Conservation (phyloP, 30 jellyfish, hydroid and myxozoan genomes). For the Morbakka virulenta region DNA sequence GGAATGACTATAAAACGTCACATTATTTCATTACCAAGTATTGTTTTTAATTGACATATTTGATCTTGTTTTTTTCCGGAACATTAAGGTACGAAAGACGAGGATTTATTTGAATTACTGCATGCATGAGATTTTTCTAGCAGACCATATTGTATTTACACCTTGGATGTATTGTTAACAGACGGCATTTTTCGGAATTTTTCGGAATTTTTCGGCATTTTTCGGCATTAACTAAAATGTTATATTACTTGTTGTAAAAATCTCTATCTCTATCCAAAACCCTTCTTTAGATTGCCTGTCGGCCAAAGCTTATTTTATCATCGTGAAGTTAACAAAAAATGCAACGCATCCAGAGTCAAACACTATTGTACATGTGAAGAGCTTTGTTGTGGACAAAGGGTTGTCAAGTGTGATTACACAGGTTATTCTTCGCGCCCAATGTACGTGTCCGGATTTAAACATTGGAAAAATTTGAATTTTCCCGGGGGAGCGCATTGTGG, state of each 20-base stretch:
- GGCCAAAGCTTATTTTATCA: constrained; percentile 68
- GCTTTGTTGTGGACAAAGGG: constrained; percentile 67
- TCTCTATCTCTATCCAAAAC: background rate
- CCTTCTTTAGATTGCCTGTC: constrained; percentile 17
- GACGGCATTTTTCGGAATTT: too few species aligned
- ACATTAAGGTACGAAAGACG: too few species aligned
- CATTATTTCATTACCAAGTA: too few species aligned
- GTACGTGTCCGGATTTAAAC: constrained; percentile 35
- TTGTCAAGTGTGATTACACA: constrained; percentile 62
- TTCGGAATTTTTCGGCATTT: too few species aligned
- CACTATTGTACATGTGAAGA: constrained; percentile 79
- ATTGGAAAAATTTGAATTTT: constrained; percentile 57
- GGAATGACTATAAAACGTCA: too few species aligned
- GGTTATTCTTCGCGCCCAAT: constrained; percentile 64
- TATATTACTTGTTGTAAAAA: background rate
- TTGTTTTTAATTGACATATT: too few species aligned
- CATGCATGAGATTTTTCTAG: too few species aligned
- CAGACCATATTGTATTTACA: too few species aligned
- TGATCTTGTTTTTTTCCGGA: too few species aligned
- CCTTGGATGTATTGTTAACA: too few species aligned
- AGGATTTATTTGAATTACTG: too few species aligned
- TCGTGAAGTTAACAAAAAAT: constrained; percentile 46
- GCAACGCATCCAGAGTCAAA: constrained; percentile 64
- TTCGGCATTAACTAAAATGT: too few species aligned
- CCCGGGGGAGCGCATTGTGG: constrained; percentile 86